Base-by-base conservation (phyloP, 2,113 vertebrate species). In the Octodon degus region DNA sequence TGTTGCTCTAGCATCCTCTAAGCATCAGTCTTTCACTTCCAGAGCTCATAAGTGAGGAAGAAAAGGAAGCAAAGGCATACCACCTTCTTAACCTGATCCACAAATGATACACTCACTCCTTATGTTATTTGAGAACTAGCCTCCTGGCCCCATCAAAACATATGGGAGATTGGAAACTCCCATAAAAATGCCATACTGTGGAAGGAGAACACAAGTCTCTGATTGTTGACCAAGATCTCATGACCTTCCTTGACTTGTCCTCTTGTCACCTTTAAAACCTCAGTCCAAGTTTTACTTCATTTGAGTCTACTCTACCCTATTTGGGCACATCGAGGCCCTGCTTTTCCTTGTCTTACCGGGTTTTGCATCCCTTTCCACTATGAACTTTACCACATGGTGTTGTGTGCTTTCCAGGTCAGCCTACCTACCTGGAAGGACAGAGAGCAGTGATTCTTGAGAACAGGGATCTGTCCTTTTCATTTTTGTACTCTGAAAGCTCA, bases 401-500 rank as follows among this genome's bases (percentile, higher is more conserved):
- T 19, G 30, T 91, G 47, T 70, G 63, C 53, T 87, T 53, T 94
- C 32, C 14, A 34, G 70, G 43, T 2, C n/a, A 67, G 32, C 65
- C 63, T 77, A 74, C 43, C 81, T 58, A 84, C 32, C 34, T 47
- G 65, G 67, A 93, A 22, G 16, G 16, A 50, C 72, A 12, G 47
- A 22, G 16, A 10, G 37, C 72, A 6, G 12, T 85, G 87, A 84
- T 89, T 27, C 74, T 43, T 63, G 40, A 88, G 70, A 55, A 30
- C 9, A 90, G 6, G 32, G 76, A 84, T 62, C 27, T 95, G 3
- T 87, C 70, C 70, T 27, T 80, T 90, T 88, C 72, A 72, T 65
- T 86, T 77, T 72, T 93, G 20, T 86, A 86, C 72, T 91, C 80
- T 68, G 67, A 94, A 92, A 95, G 14, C 32, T 93, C 90, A 94